phyloP scores from a whole-genome alignment of 2,113 vertebrate genomes.

The Progne subis region DNA sequence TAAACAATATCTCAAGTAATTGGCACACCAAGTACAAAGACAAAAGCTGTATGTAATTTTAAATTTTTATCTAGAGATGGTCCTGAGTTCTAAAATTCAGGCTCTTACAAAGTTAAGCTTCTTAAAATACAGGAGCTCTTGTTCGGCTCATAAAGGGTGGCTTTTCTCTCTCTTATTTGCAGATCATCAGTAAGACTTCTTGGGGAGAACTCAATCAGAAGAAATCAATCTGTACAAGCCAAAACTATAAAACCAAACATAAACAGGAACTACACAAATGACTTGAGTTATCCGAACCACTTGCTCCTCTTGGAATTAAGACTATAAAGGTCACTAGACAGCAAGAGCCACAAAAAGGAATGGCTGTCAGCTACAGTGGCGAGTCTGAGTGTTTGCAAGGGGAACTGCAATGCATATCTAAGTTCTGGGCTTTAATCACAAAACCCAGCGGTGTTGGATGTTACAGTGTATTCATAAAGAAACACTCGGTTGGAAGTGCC shows the following conservation, averaged over 20 bases:
- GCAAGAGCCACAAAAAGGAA: neutral
- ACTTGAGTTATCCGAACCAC: neutral
- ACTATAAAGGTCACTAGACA: neutral
- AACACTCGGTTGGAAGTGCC: neutral
- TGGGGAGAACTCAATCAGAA: neutral
- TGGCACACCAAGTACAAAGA: neutral
- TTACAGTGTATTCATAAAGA: too few relatives aligned
- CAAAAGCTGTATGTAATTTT: neutral
- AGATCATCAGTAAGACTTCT: neutral
- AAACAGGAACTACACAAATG: neutral
- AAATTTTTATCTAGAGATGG: neutral
- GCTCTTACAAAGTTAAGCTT: neutral
- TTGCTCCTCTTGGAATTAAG: slow-evolving; percentile 1
- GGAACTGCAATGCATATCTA: neutral
- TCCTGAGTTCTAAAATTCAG: neutral
- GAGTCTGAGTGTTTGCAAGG: accelerated
- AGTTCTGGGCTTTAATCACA: neutral
- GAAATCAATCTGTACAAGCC: neutral
- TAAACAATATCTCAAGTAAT: neutral
- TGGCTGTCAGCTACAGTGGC: neutral
- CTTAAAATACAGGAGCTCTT: neutral
- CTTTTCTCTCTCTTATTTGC: neutral
- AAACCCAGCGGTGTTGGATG: accelerated
- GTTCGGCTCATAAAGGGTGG: neutral
- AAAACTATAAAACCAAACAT: neutral